These are phyloP conservation scores for Encarsia formosa DNA, from an alignment of 2,888 invertebrate species.

Conservation along the genomic window DNA sequence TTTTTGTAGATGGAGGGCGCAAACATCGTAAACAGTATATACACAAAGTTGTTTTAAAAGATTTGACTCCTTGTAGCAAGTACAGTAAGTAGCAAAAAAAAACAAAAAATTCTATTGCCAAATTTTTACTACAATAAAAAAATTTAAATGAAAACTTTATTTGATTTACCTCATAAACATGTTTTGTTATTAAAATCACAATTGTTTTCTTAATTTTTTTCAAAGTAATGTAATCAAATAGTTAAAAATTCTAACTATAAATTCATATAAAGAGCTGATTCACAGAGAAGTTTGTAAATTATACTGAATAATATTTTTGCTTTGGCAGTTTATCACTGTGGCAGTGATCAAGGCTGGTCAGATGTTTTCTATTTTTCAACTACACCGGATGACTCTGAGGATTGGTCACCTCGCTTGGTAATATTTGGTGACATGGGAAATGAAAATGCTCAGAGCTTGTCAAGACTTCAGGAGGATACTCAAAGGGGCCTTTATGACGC, in stretches of 20 bases:
- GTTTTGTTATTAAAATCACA: neutral
- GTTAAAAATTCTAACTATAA: no score
- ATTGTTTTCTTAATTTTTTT: neutral
- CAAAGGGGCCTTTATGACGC: slow-evolving; percentile 78
- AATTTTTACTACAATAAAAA: slow-evolving; percentile 2
- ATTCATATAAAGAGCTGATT: no score
- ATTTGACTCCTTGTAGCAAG: slow-evolving; percentile 60
- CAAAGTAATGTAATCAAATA: no score
- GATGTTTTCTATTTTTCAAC: slow-evolving; percentile 73
- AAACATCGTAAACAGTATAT: slow-evolving; percentile 67
- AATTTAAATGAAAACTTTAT: neutral
- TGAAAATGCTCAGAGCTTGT: slow-evolving; percentile 82
- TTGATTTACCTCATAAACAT: no score
- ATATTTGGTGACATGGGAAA: slow-evolving; percentile 94
- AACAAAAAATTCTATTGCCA: neutral
- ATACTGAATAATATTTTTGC: slow-evolving; percentile 15
- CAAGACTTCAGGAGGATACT: slow-evolving; percentile 78
- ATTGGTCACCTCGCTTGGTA: slow-evolving; percentile 78
- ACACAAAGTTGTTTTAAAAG: slow-evolving; percentile 65
- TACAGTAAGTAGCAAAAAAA: slow-evolving; percentile 55
- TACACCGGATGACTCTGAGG: slow-evolving; percentile 58
- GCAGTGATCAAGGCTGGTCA: slow-evolving; percentile 80
- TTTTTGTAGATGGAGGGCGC: slow-evolving; percentile 73
- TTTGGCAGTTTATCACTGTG: slow-evolving; percentile 74
- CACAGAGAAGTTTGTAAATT: no score